Base-by-base conservation (phyloP, 2,797 vertebrate species). In the Sebastiscus albofasciatus region DNA sequence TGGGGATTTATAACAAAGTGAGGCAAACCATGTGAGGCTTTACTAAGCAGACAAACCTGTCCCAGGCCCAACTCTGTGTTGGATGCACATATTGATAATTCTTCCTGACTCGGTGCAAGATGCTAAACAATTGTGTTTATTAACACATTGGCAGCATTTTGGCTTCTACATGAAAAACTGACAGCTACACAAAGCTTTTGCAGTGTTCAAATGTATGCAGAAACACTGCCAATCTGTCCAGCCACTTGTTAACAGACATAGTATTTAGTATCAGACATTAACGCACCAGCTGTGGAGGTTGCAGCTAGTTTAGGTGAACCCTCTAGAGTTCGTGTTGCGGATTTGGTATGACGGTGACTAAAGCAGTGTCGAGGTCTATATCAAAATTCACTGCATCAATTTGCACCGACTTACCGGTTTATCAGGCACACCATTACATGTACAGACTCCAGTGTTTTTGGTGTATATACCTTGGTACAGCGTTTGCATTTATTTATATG, bases 391-490 rank as follows among this genome's bases (percentile, higher is more conserved):
- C 5, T 64, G 4, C n/a, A 54, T 64, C 2, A 39, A 24, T 54
- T 62, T 69, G 3, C 8, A 8, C 6, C 0, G 42, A 9, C 36
- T 36, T 4, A 29, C 16, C 11, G 2, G 16, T 18, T 66, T 27
- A 7, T 52, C 34, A 16, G 3, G 34, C 24, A 34, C 6, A 70
- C 5, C 7, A 29, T 13, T 31, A 70, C 22, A 20, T 52, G 4
- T 18, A 11, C 8, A 26, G 34, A 66, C 39, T 29, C 26, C 2
- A 8, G 6, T 20, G 27, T 4, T 2, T 62, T 20, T 70, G 22
- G 34, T 46, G 5, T 59, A 0, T 46, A 33, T 0, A 16, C 13
- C 13, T n/a, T 46, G 18, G 13, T 24, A 14, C 8, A 13, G 22
- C 56, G 9, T 59, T 26, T 34, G 52, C 10, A 3, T 46, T 46